A percentile compares a stretch with the other conserved stretches of the same genome.
phyloP scores from a whole-genome alignment of 1,140 invertebrate species.

The Drosophila seguyi region DNA sequence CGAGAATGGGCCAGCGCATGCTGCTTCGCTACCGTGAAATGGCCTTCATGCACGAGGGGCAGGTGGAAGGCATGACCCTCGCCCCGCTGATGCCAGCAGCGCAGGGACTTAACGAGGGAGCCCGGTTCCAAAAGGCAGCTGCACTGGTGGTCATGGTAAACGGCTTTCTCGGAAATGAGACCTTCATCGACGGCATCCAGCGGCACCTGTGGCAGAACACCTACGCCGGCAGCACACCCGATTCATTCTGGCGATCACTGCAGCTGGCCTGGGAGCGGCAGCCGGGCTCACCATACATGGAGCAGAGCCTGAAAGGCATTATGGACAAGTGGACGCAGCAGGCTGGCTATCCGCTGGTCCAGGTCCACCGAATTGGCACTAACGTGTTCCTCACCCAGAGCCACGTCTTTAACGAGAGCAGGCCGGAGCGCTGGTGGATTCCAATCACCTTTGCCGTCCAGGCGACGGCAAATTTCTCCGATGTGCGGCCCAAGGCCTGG shows the following conservation, averaged over 20 bases:
- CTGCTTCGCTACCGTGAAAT: conserved; percentile 92
- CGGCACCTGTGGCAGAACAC: conserved; percentile 88
- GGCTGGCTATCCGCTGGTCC: conserved; percentile 91
- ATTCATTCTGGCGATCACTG: conserved; percentile 91
- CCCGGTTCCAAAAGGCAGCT: conserved; percentile 92
- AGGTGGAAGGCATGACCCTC: conserved; percentile 93
- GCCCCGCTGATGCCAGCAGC: no score
- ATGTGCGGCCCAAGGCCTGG: conserved; percentile 87
- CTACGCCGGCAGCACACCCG: conserved; percentile 89
- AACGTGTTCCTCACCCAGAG: conserved; percentile 85
- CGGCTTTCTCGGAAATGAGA: conserved; percentile 91
- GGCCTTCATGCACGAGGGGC: conserved; percentile 95
- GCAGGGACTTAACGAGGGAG: background rate
- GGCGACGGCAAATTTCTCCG: conserved; percentile 87
- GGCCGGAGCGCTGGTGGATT: conserved; percentile 86
- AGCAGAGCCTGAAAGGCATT: conserved; percentile 85
- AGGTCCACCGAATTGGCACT: conserved; percentile 86
- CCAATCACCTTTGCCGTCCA: conserved; percentile 88
- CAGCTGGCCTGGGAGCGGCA: conserved; percentile 86
- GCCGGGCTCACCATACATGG: conserved; percentile 76
- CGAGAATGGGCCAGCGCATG: conserved; percentile 91
- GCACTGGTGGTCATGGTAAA: conserved; percentile 95
- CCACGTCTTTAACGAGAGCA: conserved; percentile 64
- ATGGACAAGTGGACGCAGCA: conserved; percentile 93
- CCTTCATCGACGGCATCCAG: conserved; percentile 88